Percentiles rank a stretch among this genome's conserved stretches.
phyloP scores from a whole-genome alignment of 1,140 invertebrate species.

The Ostrea edulis region DNA sequence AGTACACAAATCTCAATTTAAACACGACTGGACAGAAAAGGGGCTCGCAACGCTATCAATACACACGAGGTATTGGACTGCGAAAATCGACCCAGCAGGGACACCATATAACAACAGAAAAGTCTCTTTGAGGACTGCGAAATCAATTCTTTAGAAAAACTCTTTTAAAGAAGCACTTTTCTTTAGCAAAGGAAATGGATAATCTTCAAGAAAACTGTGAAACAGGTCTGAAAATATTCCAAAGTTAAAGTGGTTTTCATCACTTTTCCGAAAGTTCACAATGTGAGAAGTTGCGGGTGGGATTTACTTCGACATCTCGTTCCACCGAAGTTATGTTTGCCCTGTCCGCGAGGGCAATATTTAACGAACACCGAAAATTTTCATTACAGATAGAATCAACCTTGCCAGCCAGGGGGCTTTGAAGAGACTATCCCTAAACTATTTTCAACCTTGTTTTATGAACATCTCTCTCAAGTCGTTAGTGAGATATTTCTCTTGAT shows the following conservation, averaged over 20 bases:
- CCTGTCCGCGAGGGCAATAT: background rate
- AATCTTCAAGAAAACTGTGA: too few species aligned
- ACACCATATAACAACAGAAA: too few species aligned
- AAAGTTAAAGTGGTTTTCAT: too few species aligned
- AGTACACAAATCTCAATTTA: slow-evolving; percentile 38
- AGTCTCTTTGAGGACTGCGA: too few species aligned
- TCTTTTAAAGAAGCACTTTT: too few species aligned
- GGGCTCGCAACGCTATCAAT: slow-evolving; percentile 34
- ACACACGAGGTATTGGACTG: background rate
- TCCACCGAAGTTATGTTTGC: too few species aligned
- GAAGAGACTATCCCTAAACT: background rate
- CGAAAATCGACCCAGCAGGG: background rate
- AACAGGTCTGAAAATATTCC: too few species aligned
- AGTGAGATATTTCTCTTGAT: background rate
- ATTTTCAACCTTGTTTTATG: background rate
- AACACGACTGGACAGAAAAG: slow-evolving; percentile 21
- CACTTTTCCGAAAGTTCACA: too few species aligned
- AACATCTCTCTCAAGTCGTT: background rate
- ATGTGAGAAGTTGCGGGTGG: too few species aligned
- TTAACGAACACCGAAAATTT: background rate
- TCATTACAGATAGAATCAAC: background rate
- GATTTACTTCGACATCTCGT: too few species aligned
- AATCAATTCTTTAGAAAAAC: too few species aligned
- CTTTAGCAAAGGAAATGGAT: too few species aligned
- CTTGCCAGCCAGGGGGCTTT: background rate